Evolutionary conservation across 2,888 invertebrate genomes (phyloP).

Genomic region (Strigamia maritima): DNA sequence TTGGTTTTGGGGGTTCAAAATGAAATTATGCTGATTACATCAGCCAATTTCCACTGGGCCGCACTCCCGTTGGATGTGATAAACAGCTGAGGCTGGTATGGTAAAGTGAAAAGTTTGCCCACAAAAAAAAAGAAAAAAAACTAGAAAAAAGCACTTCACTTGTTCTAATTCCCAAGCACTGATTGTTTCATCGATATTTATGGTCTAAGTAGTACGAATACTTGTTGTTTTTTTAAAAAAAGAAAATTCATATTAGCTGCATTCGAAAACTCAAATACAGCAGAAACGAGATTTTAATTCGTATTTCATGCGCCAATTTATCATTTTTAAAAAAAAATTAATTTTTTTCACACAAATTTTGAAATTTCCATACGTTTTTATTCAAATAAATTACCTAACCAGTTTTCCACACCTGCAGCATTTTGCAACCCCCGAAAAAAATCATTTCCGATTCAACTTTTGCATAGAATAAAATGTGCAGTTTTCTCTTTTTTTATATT

Average conservation of each 20-base stretch:
- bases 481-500: background rate
- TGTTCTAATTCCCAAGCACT: background rate
- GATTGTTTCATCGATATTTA: slow-evolving; percentile 2
- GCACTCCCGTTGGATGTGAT: background rate
- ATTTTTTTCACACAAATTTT: background rate
- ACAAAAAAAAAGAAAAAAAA: background rate
- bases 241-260: background rate
- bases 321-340: background rate
- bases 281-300: background rate
- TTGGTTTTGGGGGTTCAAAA: background rate
- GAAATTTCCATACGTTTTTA: background rate
- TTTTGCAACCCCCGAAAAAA: background rate
- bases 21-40: slow-evolving; percentile 4
- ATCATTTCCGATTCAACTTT: background rate
- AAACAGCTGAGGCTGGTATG: background rate
- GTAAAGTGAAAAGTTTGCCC: background rate
- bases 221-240: background rate
- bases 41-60: background rate
- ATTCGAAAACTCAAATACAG: background rate
- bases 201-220: background rate
- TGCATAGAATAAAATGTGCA: too few species aligned
- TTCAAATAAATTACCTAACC: background rate
- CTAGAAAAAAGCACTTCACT: background rate
- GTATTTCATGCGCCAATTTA: background rate
- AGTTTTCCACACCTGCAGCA: background rate